Evolutionary conservation across 1,140 invertebrate species (phyloP), one percentile per base, ranked within the genome.

Genomic region (Teleopsis dalmanni): DNA sequence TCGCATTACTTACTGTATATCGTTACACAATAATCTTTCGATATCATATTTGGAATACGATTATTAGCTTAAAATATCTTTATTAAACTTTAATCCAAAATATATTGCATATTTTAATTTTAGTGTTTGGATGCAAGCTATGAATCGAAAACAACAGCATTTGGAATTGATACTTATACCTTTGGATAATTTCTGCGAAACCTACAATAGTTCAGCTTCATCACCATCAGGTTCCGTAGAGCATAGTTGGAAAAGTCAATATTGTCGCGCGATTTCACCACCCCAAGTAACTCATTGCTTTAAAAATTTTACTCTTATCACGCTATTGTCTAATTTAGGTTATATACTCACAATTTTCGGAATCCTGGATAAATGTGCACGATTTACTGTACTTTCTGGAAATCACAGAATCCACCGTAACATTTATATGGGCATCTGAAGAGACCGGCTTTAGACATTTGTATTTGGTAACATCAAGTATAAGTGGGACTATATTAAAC

Each of bases 371-470:
- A 29, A 95, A 95, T 73, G 82, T 94, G 1, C 87, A 94, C 71
- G 91, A 95, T 72, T 78, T 94, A 46, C 72, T 95, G 1, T 78
- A 91, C 65, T 93, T 95, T 65, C 74, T 95, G 31, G 74, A 76
- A 76, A 78, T 60, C 55, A 75, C 29, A 63, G 69, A 71, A 0
- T 51, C 62, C 19, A 71, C 76, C 54, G 69, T 88, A 9, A 79
- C 80, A 51, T 95, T 95, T 70, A 79, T 98, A 34, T 96, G 91
- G 91, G 88, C 88, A 0, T 92, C 86, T 37, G 93, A 97, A 72
- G 87, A 92, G 65, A 85, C 85, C 1, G 91, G 93, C n/a, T 94
- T 81, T 62, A 75, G 91, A 36, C 95, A 97, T 72, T 75, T 98
- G 21, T 95, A 95, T 72, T 73, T 89, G 16, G 75, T 93, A 18